Evolutionary conservation across 2,888 invertebrate species (phyloP), one percentile per base, ranked within the genome.

Genomic region (Dysmachus trigonus): DNA sequence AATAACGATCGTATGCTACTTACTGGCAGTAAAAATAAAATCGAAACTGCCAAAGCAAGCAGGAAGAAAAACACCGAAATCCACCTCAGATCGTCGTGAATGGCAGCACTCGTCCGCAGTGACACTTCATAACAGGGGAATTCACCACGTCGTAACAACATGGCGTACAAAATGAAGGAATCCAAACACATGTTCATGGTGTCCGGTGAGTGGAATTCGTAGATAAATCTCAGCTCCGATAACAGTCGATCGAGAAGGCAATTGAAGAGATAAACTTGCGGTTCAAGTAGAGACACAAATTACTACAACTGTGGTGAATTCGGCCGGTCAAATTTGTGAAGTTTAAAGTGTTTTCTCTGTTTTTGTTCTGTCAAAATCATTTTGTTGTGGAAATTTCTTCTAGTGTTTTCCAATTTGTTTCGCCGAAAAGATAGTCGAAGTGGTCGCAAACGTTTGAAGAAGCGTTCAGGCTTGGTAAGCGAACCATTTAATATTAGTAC

Each of bases 131-230:
- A 27, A 2, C 62, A 62, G 10, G 22, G 10, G 1, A 62, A 62
- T 27, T 62, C 83, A 83, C 83, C 83, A 47, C 27, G 38, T 15
- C 27, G 31, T 15, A 18, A 4, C 31, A 86, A 86, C 27, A 86
- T 86, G 86, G 86, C 86, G 83, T 83, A 38, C 41, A 77, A 76
- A 73, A 86, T 86, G 82, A 41, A 83, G 73, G n/a, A 83, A 84
- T 51, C n/a, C 31, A 35, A 83, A 86, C 86, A 86, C 84, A 86
- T 86, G 86, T 86, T 76, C 47, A 33, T 15, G n/a, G 72, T 74
- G 76, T 84, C 83, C 84, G 86, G 84, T 86, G 86, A 86, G 84
- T 86, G 47, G 22, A 82, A 79, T 73, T 81, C 22, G 27, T 76
- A 33, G 18, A 35, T 41, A 38, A 31, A 38, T 15, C 33, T 22